These are phyloP conservation scores for Cyanoliseus patagonus DNA, from an alignment of 2,113 vertebrate genomes.

Conservation along the genomic window DNA sequence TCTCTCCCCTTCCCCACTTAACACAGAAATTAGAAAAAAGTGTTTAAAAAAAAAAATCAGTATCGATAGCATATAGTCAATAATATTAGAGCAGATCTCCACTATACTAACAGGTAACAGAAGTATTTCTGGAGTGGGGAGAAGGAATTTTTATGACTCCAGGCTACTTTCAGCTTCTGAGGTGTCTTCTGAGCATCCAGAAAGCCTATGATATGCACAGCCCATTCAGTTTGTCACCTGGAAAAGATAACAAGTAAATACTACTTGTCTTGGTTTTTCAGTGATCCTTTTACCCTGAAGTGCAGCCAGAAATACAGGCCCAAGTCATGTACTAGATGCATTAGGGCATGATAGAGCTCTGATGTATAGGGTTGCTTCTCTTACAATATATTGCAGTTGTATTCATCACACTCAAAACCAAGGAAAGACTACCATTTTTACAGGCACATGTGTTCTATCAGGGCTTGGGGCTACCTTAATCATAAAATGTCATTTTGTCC, in stretches of 20 bases:
- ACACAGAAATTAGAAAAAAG: not conserved
- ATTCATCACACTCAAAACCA: accelerated
- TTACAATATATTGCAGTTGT: not conserved
- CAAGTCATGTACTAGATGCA: not conserved
- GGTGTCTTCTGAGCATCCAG: not conserved
- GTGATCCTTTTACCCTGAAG: not conserved
- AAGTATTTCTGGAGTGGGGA: not conserved
- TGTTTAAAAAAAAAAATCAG: not conserved
- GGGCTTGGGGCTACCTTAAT: not conserved
- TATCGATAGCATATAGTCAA: not conserved
- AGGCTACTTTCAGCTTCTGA: not conserved
- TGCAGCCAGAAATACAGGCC: not conserved
- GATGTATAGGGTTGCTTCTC: not conserved
- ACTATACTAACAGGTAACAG: not conserved
- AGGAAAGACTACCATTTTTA: not conserved
- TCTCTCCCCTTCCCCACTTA: accelerated
- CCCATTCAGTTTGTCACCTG: not conserved
- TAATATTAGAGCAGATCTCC: not conserved
- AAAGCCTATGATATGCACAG: not conserved
- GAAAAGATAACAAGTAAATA: not conserved
- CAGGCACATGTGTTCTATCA: accelerated
- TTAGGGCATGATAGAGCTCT: not conserved
- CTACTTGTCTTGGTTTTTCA: not conserved
- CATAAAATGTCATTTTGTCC: not conserved
- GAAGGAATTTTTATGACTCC: not conserved